Base-by-base conservation (phyloP, 2,113 vertebrate species). In the Lepus europaeus region DNA sequence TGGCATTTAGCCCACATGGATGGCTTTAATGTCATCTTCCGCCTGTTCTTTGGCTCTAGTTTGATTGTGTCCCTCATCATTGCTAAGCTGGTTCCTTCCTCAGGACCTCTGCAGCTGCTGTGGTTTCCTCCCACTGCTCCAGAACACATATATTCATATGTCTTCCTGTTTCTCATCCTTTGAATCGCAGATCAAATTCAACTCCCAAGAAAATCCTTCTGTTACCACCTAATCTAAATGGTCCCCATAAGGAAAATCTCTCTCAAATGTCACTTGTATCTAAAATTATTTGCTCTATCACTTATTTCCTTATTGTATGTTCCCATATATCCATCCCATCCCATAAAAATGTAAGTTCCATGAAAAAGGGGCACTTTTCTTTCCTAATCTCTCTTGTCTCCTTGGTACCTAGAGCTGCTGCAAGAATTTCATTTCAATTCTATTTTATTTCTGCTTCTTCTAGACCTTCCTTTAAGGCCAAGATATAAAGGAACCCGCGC, bases 401-500 rank as follows among this genome's bases (percentile, higher is more conserved):
- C 27, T 64, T 93, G 33, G 29, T 87, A 2, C 81, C 27, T 39
- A 72, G 68, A 7, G 79, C n/a, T 63, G 11, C 25, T n/a, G 56
- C 76, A 33, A 69, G 56, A 89, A 88, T 96, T 96, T 92, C 9
- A 93, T 90, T 90, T 90, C 45, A 83, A 95, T 86, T 82, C 31
- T 6, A 69, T 90, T 92, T 90, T 86, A 90, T 53, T 93, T 81
- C 49, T 25, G 12, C 12, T 68, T 82, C 16, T 56, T 22, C 12
- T 59, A 82, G 77, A 9, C 45, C 88, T 83, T 97, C 91, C 78
- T 95, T 87, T 89, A 96, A 96, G 77, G 49, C 64, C 49, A 82
- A 90, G 17, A 66, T 78, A 89, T 45, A 94, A 93, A 29, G 51
- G 70, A 19, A 10, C 29, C 49, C 9, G 39, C 91, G 70, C 17